Percentiles rank a stretch among this genome's conserved stretches.
phyloP scores from a whole-genome alignment of 2,797 vertebrate species.

The Squalus acanthias region DNA sequence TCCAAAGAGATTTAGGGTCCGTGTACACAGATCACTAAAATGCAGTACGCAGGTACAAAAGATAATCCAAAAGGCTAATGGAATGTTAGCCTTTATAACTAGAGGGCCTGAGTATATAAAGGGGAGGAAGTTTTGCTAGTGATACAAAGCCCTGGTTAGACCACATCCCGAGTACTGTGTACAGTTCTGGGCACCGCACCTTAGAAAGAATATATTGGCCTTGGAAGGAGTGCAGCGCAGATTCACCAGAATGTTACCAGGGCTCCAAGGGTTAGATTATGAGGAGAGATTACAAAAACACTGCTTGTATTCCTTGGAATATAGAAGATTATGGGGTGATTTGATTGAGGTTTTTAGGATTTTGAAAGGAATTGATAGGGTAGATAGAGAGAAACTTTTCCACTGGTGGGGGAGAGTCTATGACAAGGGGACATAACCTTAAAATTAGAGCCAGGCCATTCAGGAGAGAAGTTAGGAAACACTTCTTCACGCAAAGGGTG shows the following conservation, averaged over 20 bases:
- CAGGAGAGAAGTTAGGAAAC: neutral
- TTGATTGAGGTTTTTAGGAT: neutral
- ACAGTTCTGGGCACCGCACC: neutral
- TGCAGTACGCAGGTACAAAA: neutral
- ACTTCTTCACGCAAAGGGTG: neutral
- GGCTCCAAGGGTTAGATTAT: neutral
- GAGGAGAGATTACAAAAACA: neutral
- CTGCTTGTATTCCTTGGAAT: neutral
- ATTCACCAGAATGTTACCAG: neutral
- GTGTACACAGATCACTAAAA: neutral
- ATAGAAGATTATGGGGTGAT: neutral
- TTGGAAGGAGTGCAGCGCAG: neutral
- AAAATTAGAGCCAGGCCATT: neutral
- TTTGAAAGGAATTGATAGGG: too few relatives aligned
- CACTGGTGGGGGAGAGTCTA: neutral
- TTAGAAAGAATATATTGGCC: neutral
- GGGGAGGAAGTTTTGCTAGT: neutral
- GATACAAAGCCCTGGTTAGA: neutral
- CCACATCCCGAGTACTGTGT: neutral
- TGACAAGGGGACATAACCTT: neutral
- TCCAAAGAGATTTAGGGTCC: neutral
- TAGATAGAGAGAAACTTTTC: neutral
- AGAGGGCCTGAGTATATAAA: neutral
- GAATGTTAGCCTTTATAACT: neutral
- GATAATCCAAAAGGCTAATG: neutral